Conservation (phyloP, 2,888 invertebrate genomes). For the Vanessa cardui region DNA sequence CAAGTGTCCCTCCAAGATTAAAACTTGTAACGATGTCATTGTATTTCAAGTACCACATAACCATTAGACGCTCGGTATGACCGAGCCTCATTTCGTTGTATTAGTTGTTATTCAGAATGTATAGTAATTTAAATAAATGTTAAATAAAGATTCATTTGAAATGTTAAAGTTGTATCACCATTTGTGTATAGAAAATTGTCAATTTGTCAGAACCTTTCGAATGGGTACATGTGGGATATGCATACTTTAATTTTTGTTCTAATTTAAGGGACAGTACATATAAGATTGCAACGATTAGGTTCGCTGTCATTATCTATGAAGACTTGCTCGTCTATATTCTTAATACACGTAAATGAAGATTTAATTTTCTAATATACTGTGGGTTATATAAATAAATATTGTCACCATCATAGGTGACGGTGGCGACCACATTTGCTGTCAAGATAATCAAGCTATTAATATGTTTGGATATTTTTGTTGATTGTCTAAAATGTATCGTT, state of each 20-base stretch:
- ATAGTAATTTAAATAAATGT: conserved; percentile 5
- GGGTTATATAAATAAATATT: no score
- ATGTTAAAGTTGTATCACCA: background rate
- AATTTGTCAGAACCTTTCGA: background rate
- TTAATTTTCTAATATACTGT: no score
- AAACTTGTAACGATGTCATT: conserved; percentile 39
- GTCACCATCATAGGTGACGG: no score
- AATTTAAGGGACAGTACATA: background rate
- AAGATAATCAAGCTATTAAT: background rate
- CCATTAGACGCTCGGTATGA: conserved; percentile 15
- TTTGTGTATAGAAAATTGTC: background rate
- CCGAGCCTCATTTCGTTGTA: background rate
- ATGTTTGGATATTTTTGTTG: background rate
- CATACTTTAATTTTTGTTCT: background rate
- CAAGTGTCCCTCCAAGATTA: conserved; percentile 48
- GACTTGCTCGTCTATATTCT: no score
- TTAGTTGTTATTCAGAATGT: background rate
- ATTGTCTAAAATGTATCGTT: background rate
- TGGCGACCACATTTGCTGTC: no score
- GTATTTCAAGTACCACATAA: conserved; percentile 26
- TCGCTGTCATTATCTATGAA: no score
- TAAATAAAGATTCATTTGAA: background rate
- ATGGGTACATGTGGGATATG: background rate
- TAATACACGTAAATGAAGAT: no score
- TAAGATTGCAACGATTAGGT: no score